Base-by-base conservation (phyloP, 2,888 invertebrate genomes). In the Acrobasis repandana region DNA sequence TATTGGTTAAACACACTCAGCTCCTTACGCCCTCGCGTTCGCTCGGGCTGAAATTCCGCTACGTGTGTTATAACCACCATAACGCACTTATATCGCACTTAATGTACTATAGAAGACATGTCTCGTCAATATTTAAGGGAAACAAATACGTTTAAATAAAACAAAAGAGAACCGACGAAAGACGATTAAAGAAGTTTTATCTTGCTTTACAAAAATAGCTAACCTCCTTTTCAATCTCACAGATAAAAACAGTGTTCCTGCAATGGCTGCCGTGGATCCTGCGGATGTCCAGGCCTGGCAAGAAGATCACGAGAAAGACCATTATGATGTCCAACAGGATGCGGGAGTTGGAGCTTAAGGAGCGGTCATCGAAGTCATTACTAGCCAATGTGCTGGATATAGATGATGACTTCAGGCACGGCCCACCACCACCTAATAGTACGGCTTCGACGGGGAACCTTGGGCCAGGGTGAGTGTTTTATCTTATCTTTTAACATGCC, bases 241-340 rank as follows among this genome's bases (percentile, higher is more conserved):
- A 99, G 99, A 97, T 98, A 80, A 97, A 97, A 92, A 95, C 96
- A 75, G 95, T 98, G 79, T 97, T 99, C 90, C 95, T 99, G 73
- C 97, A 98, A 94, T 99, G 99, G 98, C 94, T 99, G 83, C 99
- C 99, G 65, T 98, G 98, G 97, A 94, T 98, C 68, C 93, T 99
- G 79, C 94, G 98, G 65, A 99, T 99, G 98, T 95, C 96, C 79
- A 95, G 99, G 79, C 99, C 99, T 50, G 98, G 98, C 59, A 97
- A 97, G 93, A 97, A 98, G 89, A 97, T 98, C 79, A 97, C 97
- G 63, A 93, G 97, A 74, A 97, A 98, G 91, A 96, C 96, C 65
- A 96, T 98, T 79, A 94, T 97, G 92, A 96, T 97, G 95, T 96
- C 95, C 83, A 97, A 97, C 83, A 94, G 97, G 76, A 97, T 98